Conservation (phyloP, 92 coral and sea anemone species). For the Anthopleura xanthogrammica region DNA sequence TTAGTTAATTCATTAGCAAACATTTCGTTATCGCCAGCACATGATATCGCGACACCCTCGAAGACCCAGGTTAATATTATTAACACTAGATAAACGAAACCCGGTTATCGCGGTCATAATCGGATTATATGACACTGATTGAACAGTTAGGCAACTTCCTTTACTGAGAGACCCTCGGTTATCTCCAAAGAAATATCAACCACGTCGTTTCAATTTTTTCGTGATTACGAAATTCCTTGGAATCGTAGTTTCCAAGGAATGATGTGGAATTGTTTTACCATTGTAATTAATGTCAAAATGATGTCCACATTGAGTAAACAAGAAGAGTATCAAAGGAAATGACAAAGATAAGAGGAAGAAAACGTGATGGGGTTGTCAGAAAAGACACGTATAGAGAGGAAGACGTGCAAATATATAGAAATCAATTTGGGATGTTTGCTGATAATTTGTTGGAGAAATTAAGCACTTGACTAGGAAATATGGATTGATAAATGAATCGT, state of each 20-base stretch:
- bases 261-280: neutral
- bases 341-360: neutral
- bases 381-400: neutral
- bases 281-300: neutral
- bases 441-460: too few species aligned
- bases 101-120: constrained; percentile 15
- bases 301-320: neutral
- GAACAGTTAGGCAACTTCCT: neutral
- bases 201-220: neutral
- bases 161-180: neutral
- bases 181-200: neutral
- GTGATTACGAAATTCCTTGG: neutral
- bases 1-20: constrained; percentile 25
- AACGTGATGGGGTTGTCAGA: neutral
- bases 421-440: too few species aligned
- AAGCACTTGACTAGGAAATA: too few species aligned
- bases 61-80: constrained; percentile 12
- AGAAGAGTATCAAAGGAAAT: neutral
- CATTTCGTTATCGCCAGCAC: constrained; percentile 26
- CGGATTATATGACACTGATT: constrained; percentile 19
- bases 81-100: constrained; percentile 17
- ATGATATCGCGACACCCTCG: constrained; percentile 13
- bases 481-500: too few species aligned
- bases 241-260: constrained; percentile 8
- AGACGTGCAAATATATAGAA: neutral